Conservation (phyloP, 2,888 invertebrate species). For the Hofmannophila pseudospretella region DNA sequence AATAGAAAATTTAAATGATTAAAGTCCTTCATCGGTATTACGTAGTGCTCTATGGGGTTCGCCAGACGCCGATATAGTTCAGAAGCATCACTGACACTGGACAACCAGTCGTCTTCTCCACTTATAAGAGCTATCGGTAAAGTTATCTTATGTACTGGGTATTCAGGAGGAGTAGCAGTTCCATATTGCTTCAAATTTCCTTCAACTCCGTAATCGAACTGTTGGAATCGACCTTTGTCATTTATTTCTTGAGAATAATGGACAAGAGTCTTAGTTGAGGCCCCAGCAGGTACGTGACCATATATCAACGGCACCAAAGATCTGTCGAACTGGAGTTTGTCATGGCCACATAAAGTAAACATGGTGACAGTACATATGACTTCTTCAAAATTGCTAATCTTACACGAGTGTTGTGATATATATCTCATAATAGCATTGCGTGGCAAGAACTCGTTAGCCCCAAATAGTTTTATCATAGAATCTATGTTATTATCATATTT, state of each 20-base stretch:
- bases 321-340: slow-evolving; percentile 82
- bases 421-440: slow-evolving; percentile 79
- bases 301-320: slow-evolving; percentile 82
- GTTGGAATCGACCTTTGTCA: slow-evolving; percentile 77
- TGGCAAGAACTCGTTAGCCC: slow-evolving; percentile 85
- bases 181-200: slow-evolving; percentile 80
- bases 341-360: slow-evolving; percentile 85
- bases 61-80: slow-evolving; percentile 73
- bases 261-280: slow-evolving; percentile 83
- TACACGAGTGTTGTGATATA: slow-evolving; percentile 80
- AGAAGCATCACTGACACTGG: slow-evolving; percentile 80
- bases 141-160: slow-evolving; percentile 78
- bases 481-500: slow-evolving; percentile 79
- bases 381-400: slow-evolving; percentile 73
- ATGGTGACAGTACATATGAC: slow-evolving; percentile 84
- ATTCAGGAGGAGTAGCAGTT: slow-evolving; percentile 76
- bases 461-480: slow-evolving; percentile 80
- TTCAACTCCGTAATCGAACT: slow-evolving; percentile 82
- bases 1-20: slow-evolving; percentile 86
- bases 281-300: slow-evolving; percentile 84
- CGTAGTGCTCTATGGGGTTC: slow-evolving; percentile 75
- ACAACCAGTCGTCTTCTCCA: slow-evolving; percentile 85
- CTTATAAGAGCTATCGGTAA: slow-evolving; percentile 82
- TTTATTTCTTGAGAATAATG: slow-evolving; percentile 83
- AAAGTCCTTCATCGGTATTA: slow-evolving; percentile 80